Evolutionary conservation across 2,888 invertebrate species (phyloP).

Genomic region (Syrista parreyssii): DNA sequence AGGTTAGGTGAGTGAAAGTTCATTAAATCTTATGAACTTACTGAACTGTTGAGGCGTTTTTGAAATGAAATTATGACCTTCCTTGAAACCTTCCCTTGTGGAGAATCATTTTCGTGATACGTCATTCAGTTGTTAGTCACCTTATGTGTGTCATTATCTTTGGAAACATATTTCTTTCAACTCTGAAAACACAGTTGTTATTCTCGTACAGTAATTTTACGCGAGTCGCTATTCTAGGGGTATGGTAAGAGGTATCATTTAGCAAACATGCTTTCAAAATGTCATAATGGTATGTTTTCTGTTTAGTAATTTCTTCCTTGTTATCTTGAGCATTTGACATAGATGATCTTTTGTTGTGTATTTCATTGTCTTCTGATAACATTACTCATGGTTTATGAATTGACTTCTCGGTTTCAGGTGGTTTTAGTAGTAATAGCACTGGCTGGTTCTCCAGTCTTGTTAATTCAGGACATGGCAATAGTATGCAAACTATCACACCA

Average conservation of each 20-base stretch:
- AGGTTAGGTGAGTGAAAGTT: slow-evolving; percentile 57
- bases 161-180: neutral
- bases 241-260: neutral
- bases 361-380: neutral
- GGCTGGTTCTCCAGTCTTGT: slow-evolving; percentile 45
- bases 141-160: neutral
- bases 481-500: slow-evolving; percentile 41
- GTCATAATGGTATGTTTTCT: neutral
- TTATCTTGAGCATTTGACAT: neutral
- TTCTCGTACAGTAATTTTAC: neutral
- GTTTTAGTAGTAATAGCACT: slow-evolving; percentile 29
- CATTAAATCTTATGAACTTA: neutral
- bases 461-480: slow-evolving; percentile 49
- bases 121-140: neutral
- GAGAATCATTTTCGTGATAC: neutral
- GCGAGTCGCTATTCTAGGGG: neutral
- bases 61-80: neutral
- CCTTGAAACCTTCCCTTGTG: neutral
- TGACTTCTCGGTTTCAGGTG: slow-evolving; percentile 20
- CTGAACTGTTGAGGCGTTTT: neutral
- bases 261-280: neutral
- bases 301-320: neutral
- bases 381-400: neutral
- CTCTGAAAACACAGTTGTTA: neutral
- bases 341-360: neutral